A percentile compares a stretch with the other conserved stretches of the same genome.
phyloP scores from a whole-genome alignment of 2,113 vertebrate genomes.

The Sorex araneus region DNA sequence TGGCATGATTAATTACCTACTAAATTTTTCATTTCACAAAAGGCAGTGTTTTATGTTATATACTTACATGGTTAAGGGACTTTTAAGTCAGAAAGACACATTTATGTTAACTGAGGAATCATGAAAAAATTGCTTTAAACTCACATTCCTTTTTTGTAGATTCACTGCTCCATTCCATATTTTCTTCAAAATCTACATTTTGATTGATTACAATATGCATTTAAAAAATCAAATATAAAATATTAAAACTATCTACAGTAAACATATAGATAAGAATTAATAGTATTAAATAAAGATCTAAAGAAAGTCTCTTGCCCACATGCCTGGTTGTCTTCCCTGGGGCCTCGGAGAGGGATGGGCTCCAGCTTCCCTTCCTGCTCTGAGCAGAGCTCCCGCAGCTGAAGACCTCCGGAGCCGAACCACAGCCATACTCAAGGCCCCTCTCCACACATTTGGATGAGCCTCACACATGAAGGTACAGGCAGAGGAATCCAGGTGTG shows the following conservation, averaged over 20 bases:
- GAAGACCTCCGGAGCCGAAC: too few species aligned
- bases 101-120: constrained; percentile 62
- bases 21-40: constrained; percentile 76
- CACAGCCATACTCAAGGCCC: too few species aligned
- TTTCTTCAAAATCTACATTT: constrained; percentile 37
- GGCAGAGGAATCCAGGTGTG: too few species aligned
- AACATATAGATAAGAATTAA: not conserved
- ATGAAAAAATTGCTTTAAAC: constrained; percentile 51
- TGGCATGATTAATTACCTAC: constrained; percentile 75
- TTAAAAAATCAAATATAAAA: constrained; percentile 48
- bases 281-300: not conserved
- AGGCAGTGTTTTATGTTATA: constrained; percentile 69
- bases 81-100: constrained; percentile 69
- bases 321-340: too few species aligned
- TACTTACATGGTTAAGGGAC: constrained; percentile 49
- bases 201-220: not conserved
- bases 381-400: too few species aligned
- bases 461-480: too few species aligned
- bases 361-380: too few species aligned
- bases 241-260: not conserved
- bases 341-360: too few species aligned
- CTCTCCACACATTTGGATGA: too few species aligned
- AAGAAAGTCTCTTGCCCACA: too few species aligned
- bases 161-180: not conserved
- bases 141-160: not conserved